Conservation (phyloP, 2,888 invertebrate genomes). For the Pasiphila rectangulata region DNA sequence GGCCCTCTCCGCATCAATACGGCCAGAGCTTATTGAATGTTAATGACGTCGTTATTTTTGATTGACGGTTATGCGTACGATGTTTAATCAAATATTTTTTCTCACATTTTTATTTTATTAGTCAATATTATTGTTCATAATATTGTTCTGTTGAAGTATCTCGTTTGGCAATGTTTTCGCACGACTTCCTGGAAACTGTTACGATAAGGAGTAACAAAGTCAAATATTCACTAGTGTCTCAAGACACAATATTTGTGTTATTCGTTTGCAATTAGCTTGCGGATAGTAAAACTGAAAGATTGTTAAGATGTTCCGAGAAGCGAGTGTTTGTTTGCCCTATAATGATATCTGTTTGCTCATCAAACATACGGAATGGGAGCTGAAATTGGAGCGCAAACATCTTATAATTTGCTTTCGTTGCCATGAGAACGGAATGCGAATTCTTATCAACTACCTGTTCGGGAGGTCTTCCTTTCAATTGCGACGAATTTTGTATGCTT, state of each 20-base stretch:
- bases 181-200: constrained; percentile 18
- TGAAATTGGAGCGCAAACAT: constrained; percentile 30
- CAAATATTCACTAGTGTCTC: constrained; percentile 16
- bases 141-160: background rate
- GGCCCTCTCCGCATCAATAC: too few species aligned
- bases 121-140: background rate
- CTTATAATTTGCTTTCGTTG: constrained; percentile 28
- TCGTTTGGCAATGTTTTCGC: constrained; percentile 11
- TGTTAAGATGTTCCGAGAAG: constrained; percentile 24
- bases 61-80: background rate
- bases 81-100: background rate
- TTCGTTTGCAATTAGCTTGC: constrained; percentile 18
- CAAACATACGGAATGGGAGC: constrained; percentile 25
- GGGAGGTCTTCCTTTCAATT: background rate
- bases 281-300: constrained; percentile 25
- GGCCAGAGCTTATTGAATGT: background rate
- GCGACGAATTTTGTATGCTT: too few species aligned
- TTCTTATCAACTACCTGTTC: background rate
- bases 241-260: constrained; percentile 7
- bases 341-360: constrained; percentile 35
- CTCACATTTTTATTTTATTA: background rate
- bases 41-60: background rate
- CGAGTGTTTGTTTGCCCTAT: constrained; percentile 22
- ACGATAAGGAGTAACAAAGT: background rate
- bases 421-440: constrained; percentile 11